A percentile compares a stretch with the other conserved stretches of the same genome.
phyloP scores from a whole-genome alignment of 2,888 invertebrate species.

The Pseudococcus longispinus region DNA sequence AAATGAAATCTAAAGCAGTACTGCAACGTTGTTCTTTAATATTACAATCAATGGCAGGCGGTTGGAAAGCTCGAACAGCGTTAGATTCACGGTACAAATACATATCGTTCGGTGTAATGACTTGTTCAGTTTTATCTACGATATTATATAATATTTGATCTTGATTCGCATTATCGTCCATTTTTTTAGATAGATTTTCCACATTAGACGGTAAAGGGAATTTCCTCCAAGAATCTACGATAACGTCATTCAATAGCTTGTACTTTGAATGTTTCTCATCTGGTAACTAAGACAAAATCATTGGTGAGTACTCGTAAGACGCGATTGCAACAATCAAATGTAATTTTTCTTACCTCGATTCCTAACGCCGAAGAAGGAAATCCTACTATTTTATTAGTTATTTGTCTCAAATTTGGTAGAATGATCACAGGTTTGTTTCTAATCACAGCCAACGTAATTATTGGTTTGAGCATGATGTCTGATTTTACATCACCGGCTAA shows the following conservation, averaged over 20 bases:
- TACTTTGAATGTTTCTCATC: neutral
- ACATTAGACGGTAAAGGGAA: neutral
- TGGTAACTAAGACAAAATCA: neutral
- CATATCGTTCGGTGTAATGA: neutral
- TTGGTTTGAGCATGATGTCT: neutral
- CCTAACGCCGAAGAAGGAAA: conserved; percentile 42
- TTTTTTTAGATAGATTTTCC: neutral
- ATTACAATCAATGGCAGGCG: neutral
- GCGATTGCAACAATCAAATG: neutral
- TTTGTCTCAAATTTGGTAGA: conserved; percentile 34
- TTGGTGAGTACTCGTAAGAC: neutral
- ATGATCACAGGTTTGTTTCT: conserved; percentile 28
- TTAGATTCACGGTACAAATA: conserved; percentile 9
- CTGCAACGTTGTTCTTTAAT: neutral
- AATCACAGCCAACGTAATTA: conserved; percentile 15
- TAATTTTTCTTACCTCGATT: neutral
- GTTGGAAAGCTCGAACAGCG: neutral
- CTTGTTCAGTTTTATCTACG: neutral
- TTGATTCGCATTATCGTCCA: neutral
- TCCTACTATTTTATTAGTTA: neutral
- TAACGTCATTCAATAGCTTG: neutral
- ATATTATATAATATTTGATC: conserved; percentile 19
- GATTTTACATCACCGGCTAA: conserved; percentile 48
- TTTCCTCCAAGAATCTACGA: conserved; percentile 3
- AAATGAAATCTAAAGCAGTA: neutral